Base-by-base conservation (phyloP, 2,888 invertebrate genomes). In the Drosophila yooni region DNA sequence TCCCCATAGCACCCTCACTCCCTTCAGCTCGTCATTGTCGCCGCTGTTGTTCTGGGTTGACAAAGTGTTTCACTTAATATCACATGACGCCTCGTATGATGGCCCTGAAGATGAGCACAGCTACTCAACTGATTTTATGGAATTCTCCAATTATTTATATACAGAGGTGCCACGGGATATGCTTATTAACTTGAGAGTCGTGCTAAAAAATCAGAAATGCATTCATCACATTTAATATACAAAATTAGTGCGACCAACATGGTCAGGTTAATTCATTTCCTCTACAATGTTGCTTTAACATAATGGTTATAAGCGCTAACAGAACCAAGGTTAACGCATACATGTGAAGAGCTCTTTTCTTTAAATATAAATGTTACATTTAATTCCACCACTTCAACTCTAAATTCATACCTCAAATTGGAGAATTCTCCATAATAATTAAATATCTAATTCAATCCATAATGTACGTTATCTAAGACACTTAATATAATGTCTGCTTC, bases 1-100 rank as follows among this genome's bases (percentile, higher is more conserved):
- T 25, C 40, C 38, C 27, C 40, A n/a, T 25, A 27, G 29, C 34
- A 25, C 29, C 40, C 58, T 46, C 33, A 36, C 15, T 61, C 43
- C 64, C 46, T 29, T 58, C 43, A 65, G 40, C 57, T 53, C 52
- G 21, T 58, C 69, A 25, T 61, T 50, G 51, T 25, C 64, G 11
- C 40, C 58, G 34, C 57, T 74, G 65, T 77, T 77, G 74, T 76
- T 66, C 46, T 69, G 66, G 73, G 89, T 84, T 91, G 91, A 91
- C 92, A 91, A 92, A 92, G 91, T 91, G 92, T 84, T 88, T 87
- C 82, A 82, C 83, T 84, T 91, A 91, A 92, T 92, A 88, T 87
- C 84, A 85, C 85, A 81, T 90, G 92, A 91, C 91, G 89, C 88
- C 74, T 78, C 75, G 46, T 63, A 65, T 79, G 63, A 64, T 72